phyloP scores from a whole-genome alignment of 2,797 vertebrate genomes.

The Tarsius wallacei region DNA sequence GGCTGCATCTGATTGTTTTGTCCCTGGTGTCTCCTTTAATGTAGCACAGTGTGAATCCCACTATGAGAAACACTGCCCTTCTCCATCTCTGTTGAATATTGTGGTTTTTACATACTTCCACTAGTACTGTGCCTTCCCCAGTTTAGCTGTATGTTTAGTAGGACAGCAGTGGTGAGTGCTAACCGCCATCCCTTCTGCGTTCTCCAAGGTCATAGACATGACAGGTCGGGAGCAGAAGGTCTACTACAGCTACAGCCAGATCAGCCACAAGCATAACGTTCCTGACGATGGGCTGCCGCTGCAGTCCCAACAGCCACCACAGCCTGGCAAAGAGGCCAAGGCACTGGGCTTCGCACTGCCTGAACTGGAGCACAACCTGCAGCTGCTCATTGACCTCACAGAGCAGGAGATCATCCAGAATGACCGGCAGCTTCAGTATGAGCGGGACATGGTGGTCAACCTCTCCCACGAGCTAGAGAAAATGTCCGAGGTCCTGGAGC shows the following conservation, averaged over 20 bases:
- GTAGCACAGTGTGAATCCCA: fast-evolving
- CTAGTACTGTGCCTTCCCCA: fast-evolving
- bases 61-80: background rate
- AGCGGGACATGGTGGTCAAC: slow-evolving; percentile 97
- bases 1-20: background rate
- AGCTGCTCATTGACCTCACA: slow-evolving; percentile 98
- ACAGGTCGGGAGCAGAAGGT: slow-evolving; percentile 98
- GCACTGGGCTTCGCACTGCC: slow-evolving; percentile 92
- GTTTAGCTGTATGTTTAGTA: fast-evolving
- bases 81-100: fast-evolving
- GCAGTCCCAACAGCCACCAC: slow-evolving; percentile 87
- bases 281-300: slow-evolving; percentile 92
- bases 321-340: slow-evolving; percentile 93
- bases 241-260: slow-evolving; percentile 99
- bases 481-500: slow-evolving; percentile 92
- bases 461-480: slow-evolving; percentile 96
- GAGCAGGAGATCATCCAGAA: slow-evolving; percentile 99
- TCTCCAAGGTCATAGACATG: slow-evolving; percentile 97
- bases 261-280: slow-evolving; percentile 97
- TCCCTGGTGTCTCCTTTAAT: background rate
- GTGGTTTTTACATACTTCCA: background rate
- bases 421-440: slow-evolving; percentile 96
- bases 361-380: slow-evolving; percentile 98
- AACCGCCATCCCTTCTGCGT: fast-evolving
- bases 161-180: fast-evolving